Conservation (phyloP, 2,888 invertebrate species). For the Neoscelio sp. region DNA sequence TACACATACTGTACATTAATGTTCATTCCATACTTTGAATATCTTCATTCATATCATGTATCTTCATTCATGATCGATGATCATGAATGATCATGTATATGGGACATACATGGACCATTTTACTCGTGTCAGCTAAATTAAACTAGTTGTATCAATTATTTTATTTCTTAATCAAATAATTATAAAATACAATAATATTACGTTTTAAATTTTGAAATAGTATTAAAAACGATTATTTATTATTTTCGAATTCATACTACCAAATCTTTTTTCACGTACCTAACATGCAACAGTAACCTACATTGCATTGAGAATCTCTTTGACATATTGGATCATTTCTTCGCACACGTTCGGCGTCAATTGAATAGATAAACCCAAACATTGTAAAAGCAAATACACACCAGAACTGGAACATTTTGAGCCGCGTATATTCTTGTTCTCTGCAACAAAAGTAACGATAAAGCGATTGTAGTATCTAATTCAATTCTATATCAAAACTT, state of each 20-base stretch:
- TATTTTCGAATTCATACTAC: no score
- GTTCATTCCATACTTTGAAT: no score
- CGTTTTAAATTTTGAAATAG: not conserved
- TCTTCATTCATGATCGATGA: no score
- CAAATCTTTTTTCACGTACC: slow-evolving; percentile 48
- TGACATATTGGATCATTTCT: slow-evolving; percentile 17
- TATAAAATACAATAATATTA: not conserved
- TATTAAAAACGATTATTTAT: not conserved
- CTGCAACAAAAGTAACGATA: slow-evolving; percentile 19
- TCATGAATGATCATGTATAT: no score
- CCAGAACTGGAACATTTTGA: slow-evolving; percentile 15
- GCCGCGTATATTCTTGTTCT: not conserved
- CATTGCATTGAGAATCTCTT: slow-evolving; percentile 36
- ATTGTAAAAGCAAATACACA: slow-evolving; percentile 21
- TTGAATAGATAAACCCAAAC: slow-evolving; percentile 36
- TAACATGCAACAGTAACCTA: slow-evolving; percentile 38
- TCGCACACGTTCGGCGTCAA: slow-evolving; percentile 8
- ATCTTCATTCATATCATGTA: no score
- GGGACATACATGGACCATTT: no score
- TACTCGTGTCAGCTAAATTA: no score
- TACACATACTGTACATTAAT: no score
- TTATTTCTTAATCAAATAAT: no score
- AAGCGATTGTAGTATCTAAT: slow-evolving; percentile 2
- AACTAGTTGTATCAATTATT: no score
- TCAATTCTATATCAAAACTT: not conserved